A percentile compares a stretch with the other conserved stretches of the same genome.
Evolutionary conservation across 2,113 vertebrate species (phyloP).

Genomic region (Toxotes chatareus): DNA sequence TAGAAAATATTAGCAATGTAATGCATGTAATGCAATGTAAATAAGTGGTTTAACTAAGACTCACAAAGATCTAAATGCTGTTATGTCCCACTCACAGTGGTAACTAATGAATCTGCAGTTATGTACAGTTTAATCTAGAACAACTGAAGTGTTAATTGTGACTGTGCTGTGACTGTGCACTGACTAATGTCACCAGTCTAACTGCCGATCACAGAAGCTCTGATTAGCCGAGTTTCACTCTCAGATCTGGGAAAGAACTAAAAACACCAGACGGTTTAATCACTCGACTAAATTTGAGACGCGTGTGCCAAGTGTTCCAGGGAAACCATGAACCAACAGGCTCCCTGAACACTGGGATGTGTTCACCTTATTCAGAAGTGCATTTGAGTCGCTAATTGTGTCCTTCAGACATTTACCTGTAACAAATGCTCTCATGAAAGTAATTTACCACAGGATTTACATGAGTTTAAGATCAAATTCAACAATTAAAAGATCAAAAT

Average conservation of each 20-base stretch:
- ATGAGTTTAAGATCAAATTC: constrained; percentile 3
- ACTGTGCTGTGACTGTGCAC: too few species aligned
- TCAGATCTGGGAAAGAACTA: neutral
- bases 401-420: constrained; percentile 18
- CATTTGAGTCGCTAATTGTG: neutral
- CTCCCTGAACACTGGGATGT: neutral
- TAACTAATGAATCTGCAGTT: too few species aligned
- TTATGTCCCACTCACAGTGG: too few species aligned
- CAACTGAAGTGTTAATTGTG: too few species aligned
- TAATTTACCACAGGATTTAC: constrained; percentile 23
- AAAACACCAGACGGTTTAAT: neutral
- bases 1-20: too few species aligned
- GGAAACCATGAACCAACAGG: neutral
- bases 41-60: too few species aligned
- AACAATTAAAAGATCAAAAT: constrained; percentile 16
- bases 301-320: neutral
- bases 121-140: neutral
- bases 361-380: constrained; percentile 6
- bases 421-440: constrained; percentile 26
- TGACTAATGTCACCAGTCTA: neutral
- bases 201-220: neutral
- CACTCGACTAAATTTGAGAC: neutral
- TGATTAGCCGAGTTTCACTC: neutral
- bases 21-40: too few species aligned
- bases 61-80: too few species aligned